phyloP scores from a whole-genome alignment of 2,888 invertebrate species.

The Loripinus fragilis region DNA sequence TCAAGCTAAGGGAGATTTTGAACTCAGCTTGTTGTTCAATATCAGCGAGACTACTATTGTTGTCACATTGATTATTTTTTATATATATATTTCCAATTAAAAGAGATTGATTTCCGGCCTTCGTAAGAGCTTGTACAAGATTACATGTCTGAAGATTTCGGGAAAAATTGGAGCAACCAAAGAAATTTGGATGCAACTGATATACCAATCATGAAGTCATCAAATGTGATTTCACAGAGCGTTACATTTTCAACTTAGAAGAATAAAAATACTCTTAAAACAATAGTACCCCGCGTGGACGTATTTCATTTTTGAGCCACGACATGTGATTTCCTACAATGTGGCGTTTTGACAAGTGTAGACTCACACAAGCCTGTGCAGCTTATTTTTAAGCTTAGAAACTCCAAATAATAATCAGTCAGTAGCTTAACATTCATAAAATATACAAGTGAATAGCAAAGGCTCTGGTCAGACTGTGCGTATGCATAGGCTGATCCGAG shows the following conservation, averaged over 20 bases:
- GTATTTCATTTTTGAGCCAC: slow-evolving; percentile 49
- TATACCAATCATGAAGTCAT: slow-evolving; percentile 57
- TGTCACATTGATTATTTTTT: slow-evolving; percentile 56
- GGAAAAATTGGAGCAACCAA: slow-evolving; percentile 47
- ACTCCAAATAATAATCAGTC: too few relatives aligned
- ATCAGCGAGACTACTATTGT: slow-evolving; percentile 38
- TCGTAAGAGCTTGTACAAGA: slow-evolving; percentile 29
- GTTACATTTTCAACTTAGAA: slow-evolving; percentile 62
- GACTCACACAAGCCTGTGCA: too few relatives aligned
- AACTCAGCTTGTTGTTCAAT: slow-evolving; percentile 50
- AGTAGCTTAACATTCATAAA: too few relatives aligned
- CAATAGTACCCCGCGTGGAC: too few relatives aligned
- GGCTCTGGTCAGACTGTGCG: too few relatives aligned
- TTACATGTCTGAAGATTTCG: slow-evolving; percentile 55
- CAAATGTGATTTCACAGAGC: slow-evolving; percentile 48
- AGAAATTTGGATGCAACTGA: too few relatives aligned
- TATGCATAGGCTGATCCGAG: too few relatives aligned
- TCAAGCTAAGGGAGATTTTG: slow-evolving; percentile 50
- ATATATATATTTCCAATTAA: slow-evolving; percentile 57
- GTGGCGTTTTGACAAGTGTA: too few relatives aligned
- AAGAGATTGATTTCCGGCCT: slow-evolving; percentile 60
- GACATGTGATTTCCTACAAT: too few relatives aligned
- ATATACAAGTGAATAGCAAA: too few relatives aligned
- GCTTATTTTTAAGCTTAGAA: too few relatives aligned
- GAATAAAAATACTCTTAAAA: slow-evolving; percentile 59